These are phyloP conservation scores for Sturnus vulgaris DNA, from an alignment of 2,113 vertebrate genomes.

Conservation along the genomic window DNA sequence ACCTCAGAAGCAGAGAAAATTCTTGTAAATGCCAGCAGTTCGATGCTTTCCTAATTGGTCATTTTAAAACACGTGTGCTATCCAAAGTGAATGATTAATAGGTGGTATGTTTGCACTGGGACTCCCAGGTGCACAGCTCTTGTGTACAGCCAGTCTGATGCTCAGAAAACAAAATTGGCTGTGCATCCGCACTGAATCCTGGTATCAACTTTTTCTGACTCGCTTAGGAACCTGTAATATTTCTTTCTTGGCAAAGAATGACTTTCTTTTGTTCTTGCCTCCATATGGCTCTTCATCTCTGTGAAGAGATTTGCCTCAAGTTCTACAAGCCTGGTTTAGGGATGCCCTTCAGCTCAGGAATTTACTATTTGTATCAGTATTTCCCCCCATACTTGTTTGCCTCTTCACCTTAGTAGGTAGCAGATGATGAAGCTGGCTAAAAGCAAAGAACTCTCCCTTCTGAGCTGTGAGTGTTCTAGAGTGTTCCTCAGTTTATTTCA, in stretches of 20 bases:
- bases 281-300: neutral
- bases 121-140: neutral
- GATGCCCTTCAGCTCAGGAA: neutral
- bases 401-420: neutral
- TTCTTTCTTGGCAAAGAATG: neutral
- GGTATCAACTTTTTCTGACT: neutral
- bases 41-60: neutral
- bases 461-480: accelerated
- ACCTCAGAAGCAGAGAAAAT: neutral
- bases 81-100: neutral
- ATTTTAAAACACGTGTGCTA: neutral
- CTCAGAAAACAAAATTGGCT: neutral
- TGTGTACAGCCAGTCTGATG: neutral
- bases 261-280: neutral
- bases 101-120: neutral
- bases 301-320: neutral
- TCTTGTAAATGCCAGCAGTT: neutral
- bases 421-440: neutral
- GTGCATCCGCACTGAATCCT: neutral
- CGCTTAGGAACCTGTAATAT: neutral
- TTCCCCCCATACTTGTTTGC: neutral
- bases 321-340: neutral
- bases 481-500: neutral
- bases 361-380: neutral
- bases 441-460: neutral